Conservation (phyloP, 2,888 invertebrate genomes). For the Lissonota sp. region DNA sequence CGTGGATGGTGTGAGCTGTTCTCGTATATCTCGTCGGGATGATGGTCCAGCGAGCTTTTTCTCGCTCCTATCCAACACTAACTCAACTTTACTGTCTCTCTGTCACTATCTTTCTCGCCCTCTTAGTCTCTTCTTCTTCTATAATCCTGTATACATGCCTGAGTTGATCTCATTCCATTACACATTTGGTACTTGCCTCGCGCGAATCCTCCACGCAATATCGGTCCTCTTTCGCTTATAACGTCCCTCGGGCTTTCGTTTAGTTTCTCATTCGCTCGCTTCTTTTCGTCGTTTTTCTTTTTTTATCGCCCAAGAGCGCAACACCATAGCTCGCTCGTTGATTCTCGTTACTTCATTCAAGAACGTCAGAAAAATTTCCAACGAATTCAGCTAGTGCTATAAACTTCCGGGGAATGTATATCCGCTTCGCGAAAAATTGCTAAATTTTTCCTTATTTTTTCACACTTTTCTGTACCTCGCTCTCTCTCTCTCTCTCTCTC, state of each 20-base stretch:
- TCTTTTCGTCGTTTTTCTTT: constrained; percentile 16
- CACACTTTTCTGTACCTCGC: background rate
- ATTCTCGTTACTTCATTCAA: constrained; percentile 17
- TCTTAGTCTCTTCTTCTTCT: constrained; percentile 10
- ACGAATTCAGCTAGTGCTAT: no score
- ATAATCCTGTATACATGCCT: constrained; percentile 18
- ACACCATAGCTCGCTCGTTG: constrained; percentile 16
- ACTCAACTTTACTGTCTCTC: constrained; percentile 10
- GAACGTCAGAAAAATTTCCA: no score
- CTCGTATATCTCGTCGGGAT: constrained; percentile 12
- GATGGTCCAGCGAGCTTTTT: constrained; percentile 35
- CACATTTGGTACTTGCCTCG: constrained; percentile 33
- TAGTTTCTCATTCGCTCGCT: constrained; percentile 45
- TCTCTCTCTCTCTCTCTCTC: background rate
- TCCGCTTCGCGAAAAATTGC: no score
- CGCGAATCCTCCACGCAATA: constrained; percentile 53
- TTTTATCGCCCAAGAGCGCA: constrained; percentile 17
- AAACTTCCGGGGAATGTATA: no score
- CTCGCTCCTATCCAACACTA: constrained; percentile 23
- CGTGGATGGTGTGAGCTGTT: background rate
- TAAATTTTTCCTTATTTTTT: constrained; percentile 1
- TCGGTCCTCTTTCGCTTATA: constrained; percentile 48
- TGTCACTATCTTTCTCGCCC: background rate
- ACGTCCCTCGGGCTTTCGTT: constrained; percentile 46
- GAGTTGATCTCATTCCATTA: constrained; percentile 49